phyloP scores from a whole-genome alignment of 2,113 vertebrate genomes.

The Sylvietta virens region DNA sequence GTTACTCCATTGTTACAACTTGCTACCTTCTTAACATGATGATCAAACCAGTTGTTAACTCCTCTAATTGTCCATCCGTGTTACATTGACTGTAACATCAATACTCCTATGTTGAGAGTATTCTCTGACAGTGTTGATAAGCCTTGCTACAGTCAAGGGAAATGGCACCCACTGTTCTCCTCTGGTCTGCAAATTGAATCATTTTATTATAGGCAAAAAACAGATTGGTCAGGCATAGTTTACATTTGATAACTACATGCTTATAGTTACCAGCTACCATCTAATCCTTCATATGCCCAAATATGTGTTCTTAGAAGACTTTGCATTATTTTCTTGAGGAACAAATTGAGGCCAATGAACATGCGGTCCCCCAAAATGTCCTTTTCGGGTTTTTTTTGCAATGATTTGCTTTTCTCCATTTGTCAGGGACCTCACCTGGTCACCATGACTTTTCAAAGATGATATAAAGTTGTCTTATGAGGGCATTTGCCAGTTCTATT shows the following conservation, averaged over 20 bases:
- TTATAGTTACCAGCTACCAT: neutral
- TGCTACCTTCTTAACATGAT: neutral
- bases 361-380: neutral
- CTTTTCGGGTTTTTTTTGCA: neutral
- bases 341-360: neutral
- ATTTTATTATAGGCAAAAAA: neutral
- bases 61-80: neutral
- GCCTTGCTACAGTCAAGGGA: neutral
- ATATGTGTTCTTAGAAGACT: neutral
- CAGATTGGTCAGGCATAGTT: neutral
- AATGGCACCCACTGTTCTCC: neutral
- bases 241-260: neutral
- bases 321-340: neutral
- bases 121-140: neutral
- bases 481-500: neutral
- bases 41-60: neutral
- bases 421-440: neutral
- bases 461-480: neutral
- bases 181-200: neutral
- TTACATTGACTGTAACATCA: neutral
- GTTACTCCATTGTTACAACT: neutral
- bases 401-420: neutral
- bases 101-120: neutral
- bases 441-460: neutral
- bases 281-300: neutral